Percentiles rank a stretch among this genome's conserved stretches.
phyloP scores from a whole-genome alignment of 2,888 invertebrate genomes.

The Shargacucullia verbasci region DNA sequence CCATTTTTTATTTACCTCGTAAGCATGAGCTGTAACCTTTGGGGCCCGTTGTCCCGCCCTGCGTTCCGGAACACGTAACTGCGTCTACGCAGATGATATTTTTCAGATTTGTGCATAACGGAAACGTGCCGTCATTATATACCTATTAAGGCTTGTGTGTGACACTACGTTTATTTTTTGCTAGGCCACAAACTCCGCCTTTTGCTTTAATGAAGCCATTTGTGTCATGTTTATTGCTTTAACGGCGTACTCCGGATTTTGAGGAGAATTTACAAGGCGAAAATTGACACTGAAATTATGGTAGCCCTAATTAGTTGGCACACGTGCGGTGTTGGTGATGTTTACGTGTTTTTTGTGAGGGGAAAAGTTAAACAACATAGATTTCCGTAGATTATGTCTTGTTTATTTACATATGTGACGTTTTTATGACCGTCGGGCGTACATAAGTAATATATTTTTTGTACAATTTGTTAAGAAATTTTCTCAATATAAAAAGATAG shows the following conservation, averaged over 20 bases:
- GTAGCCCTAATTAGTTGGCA: slow-evolving; percentile 75
- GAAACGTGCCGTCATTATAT: slow-evolving; percentile 85
- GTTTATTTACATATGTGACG: slow-evolving; percentile 32
- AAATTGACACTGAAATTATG: slow-evolving; percentile 84
- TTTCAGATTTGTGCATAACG: slow-evolving; percentile 78
- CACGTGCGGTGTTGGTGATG: slow-evolving; percentile 65
- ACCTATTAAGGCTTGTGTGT: slow-evolving; percentile 80
- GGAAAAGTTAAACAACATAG: slow-evolving; percentile 37
- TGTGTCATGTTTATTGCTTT: slow-evolving; percentile 87
- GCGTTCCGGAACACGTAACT: slow-evolving; percentile 73
- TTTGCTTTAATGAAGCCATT: slow-evolving; percentile 86
- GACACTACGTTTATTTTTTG: slow-evolving; percentile 82
- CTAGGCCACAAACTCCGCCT: slow-evolving; percentile 80
- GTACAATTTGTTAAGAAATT: background rate
- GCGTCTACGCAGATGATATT: slow-evolving; percentile 76
- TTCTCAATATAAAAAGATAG: no score
- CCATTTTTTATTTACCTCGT: slow-evolving; percentile 51
- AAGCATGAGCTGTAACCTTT: slow-evolving; percentile 36
- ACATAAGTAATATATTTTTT: slow-evolving; percentile 20
- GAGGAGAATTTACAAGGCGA: slow-evolving; percentile 84
- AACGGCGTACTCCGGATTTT: slow-evolving; percentile 84
- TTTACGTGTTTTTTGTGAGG: slow-evolving; percentile 38
- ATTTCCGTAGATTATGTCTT: slow-evolving; percentile 39
- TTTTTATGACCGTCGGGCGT: slow-evolving; percentile 32
- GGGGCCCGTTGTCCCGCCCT: slow-evolving; percentile 61